phyloP scores from a whole-genome alignment of 2,888 invertebrate genomes.

The Cistogaster globosa region DNA sequence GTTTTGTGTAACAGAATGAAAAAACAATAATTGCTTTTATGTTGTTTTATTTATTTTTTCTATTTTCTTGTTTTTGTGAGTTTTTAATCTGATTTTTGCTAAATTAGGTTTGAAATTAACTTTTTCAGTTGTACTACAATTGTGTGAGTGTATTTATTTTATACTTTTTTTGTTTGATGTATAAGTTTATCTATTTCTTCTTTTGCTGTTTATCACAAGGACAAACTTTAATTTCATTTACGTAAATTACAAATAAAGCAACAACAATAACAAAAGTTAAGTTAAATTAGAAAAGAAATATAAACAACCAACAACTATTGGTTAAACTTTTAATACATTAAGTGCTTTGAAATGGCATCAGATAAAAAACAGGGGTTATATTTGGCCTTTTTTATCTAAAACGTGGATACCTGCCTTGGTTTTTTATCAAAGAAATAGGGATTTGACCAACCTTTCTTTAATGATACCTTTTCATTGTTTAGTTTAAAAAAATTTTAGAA shows the following conservation, averaged over 20 bases:
- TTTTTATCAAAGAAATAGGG: neutral
- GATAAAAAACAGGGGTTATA: neutral
- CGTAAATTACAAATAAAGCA: conserved; percentile 41
- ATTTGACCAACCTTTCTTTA: neutral
- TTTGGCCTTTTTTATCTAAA: neutral
- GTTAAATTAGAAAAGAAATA: conserved; percentile 2
- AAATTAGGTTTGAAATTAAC: conserved; percentile 71
- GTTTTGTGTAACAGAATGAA: conserved; percentile 9
- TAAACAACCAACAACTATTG: conserved; percentile 40
- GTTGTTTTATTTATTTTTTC: conserved; percentile 18
- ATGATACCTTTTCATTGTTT: neutral
- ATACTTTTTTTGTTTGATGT: conserved; percentile 13
- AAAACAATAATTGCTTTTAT: conserved; percentile 66
- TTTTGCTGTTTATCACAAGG: conserved; percentile 53
- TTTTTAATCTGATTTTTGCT: conserved; percentile 71
- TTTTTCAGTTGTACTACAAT: conserved; percentile 38
- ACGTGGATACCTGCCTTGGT: too few relatives aligned
- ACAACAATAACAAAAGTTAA: neutral
- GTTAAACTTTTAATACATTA: neutral
- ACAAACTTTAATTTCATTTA: conserved; percentile 65
- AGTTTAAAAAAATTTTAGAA: neutral
- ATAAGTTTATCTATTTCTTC: conserved; percentile 41
- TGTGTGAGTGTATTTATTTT: neutral
- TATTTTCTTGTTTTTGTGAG: conserved; percentile 34
- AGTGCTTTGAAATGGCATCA: neutral